Percentiles rank a stretch among this genome's conserved stretches.
Conservation (phyloP, 2,888 invertebrate genomes). For the Cactoblastis cactorum region DNA sequence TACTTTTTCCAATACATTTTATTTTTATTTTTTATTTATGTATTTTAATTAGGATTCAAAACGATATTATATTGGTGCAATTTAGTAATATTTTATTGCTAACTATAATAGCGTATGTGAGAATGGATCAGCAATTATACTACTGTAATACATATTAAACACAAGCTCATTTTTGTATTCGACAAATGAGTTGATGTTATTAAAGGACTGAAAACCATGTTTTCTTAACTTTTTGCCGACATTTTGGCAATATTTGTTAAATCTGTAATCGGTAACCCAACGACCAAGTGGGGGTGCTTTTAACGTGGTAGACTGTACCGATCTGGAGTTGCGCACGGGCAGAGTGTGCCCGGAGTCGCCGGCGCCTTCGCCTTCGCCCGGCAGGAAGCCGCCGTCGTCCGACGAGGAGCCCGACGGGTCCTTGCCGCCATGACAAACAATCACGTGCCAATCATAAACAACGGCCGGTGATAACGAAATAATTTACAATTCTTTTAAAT, state of each 20-base stretch:
- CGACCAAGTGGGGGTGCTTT: slow-evolving; percentile 14
- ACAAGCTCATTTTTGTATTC: too few species aligned
- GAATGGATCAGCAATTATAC: too few species aligned
- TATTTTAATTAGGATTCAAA: too few species aligned
- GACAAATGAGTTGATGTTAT: too few species aligned
- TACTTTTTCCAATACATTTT: too few species aligned
- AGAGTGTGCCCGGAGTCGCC: slow-evolving; percentile 72
- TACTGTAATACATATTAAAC: too few species aligned
- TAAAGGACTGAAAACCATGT: too few species aligned
- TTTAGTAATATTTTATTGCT: too few species aligned
- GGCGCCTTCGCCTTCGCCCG: slow-evolving; percentile 53
- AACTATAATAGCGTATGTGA: too few species aligned
- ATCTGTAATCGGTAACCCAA: slow-evolving; percentile 1
- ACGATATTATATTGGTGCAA: too few species aligned
- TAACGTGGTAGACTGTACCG: slow-evolving; percentile 53
- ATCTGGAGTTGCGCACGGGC: slow-evolving; percentile 76
- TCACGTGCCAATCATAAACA: slow-evolving; percentile 54
- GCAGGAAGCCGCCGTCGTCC: slow-evolving; percentile 76
- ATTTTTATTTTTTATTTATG: too few species aligned
- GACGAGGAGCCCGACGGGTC: slow-evolving; percentile 76
- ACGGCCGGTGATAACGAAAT: slow-evolving; percentile 14
- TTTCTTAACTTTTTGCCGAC: too few species aligned
- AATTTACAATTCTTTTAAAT: slow-evolving; percentile 6
- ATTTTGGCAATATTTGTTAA: not conserved
- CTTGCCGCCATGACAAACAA: slow-evolving; percentile 64